Evolutionary conservation across 1,140 invertebrate genomes (phyloP).

Genomic region (Ganaspis sp.): DNA sequence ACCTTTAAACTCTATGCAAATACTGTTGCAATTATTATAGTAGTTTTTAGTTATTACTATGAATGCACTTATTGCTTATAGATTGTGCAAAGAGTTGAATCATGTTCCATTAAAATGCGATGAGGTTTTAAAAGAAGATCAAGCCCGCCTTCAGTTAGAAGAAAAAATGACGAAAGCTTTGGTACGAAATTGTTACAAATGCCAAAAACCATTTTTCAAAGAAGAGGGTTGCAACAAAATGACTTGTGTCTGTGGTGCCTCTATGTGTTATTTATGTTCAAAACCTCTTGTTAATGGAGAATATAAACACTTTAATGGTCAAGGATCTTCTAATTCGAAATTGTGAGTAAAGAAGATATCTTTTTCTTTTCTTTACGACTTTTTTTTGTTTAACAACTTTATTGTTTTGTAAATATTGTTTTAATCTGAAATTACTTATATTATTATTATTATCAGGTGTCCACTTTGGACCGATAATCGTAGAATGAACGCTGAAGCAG

Average conservation of each 20-base stretch:
- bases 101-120: constrained; percentile 81
- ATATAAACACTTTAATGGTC: constrained; percentile 80
- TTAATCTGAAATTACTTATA: too few species aligned
- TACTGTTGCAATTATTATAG: too few species aligned
- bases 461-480: constrained; percentile 63
- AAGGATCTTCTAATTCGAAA: constrained; percentile 60
- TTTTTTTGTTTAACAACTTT: too few species aligned
- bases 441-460: constrained; percentile 18
- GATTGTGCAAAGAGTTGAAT: constrained; percentile 79
- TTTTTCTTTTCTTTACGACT: background rate
- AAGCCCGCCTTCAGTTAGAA: constrained; percentile 79
- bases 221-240: constrained; percentile 84
- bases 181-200: constrained; percentile 80
- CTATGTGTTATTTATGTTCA: constrained; percentile 83
- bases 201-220: constrained; percentile 80
- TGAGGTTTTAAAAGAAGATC: constrained; percentile 79
- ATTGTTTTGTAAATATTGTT: background rate
- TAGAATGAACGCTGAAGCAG: constrained; percentile 70
- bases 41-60: too few species aligned
- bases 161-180: constrained; percentile 82
- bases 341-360: constrained; percentile 47
- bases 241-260: constrained; percentile 81
- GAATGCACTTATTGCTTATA: too few species aligned
- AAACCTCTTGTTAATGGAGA: constrained; percentile 73
- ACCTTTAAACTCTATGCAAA: too few species aligned